Conservation (phyloP, 2,888 invertebrate genomes). For the Andrena marginata region DNA sequence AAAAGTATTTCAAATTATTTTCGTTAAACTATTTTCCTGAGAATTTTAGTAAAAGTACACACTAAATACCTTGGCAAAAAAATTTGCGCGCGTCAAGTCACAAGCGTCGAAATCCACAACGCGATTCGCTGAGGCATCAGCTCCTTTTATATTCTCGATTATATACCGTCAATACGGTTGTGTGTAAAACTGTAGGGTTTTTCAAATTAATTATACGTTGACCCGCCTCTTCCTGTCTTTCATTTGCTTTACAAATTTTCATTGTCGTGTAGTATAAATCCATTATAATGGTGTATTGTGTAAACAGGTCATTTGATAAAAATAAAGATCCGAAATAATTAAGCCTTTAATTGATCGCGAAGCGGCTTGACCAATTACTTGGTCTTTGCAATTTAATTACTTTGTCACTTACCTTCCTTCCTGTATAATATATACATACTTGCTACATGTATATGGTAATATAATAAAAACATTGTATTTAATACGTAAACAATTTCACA, state of each 20-base stretch:
- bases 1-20: too few species aligned
- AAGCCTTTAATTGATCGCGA: too few species aligned
- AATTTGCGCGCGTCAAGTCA: too few species aligned
- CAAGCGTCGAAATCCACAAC: not conserved
- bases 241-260: slow-evolving; percentile 29
- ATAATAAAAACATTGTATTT: too few species aligned
- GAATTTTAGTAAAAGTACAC: not conserved
- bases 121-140: not conserved
- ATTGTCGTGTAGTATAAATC: not conserved
- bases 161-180: not conserved
- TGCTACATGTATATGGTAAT: too few species aligned
- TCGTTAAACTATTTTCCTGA: too few species aligned
- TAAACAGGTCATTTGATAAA: not conserved
- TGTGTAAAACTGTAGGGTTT: slow-evolving; percentile 53
- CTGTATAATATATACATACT: too few species aligned
- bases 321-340: too few species aligned
- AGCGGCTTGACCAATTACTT: too few species aligned
- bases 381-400: too few species aligned
- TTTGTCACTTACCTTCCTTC: too few species aligned
- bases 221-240: slow-evolving; percentile 63
- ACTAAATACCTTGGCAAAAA: not conserved
- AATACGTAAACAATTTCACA: too few species aligned
- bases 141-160: slow-evolving; percentile 24
- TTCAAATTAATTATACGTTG: slow-evolving; percentile 72
- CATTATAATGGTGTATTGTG: not conserved